Base-by-base conservation (phyloP, 2,888 invertebrate genomes). In the Therioaphis trifolii region DNA sequence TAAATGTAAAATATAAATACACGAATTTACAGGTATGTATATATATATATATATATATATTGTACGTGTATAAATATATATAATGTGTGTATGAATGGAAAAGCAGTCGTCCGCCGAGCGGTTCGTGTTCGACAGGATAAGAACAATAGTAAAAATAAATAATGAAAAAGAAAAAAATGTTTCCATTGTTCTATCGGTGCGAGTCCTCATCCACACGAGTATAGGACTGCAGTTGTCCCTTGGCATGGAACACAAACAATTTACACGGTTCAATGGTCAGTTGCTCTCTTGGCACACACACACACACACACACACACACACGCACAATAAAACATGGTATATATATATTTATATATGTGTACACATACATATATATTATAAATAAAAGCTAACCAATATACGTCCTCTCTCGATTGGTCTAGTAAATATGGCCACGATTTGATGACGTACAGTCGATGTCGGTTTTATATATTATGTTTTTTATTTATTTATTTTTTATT, bases 221-320 rank as follows among this genome's bases (percentile, higher is more conserved):
- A 29, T n/a, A 15, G 40, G 58, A 58, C 35, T 29, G 49, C 69
- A 12, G 27, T 72, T 52, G 82, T 82, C 82, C 72, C 74, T 82
- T 63, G 82, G 63, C 63, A 82, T n/a, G 63, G 80, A 80, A 80
- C 80, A 72, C 80, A 82, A 72, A 82, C 82, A 72, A 72, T 82
- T 74, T 74, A 82, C 72, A 82, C 72, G 82, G 82, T 82, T 82
- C 82, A 74, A 74, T 63, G 72, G 82, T 82, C 52, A 69, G 78
- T 27, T 66, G 40, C 74, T 55, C 82, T 52, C 82, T 43, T 24
- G 21, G 71, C 21, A 46, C 24, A 55, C 68, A 79, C 43, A 58
- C 52, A 75, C 40, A 58, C 43, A 21, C 63, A n/a, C 43, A 63
- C 43, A 29, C 61, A 24, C 52, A 52, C 4, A 35, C 29, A n/a